Evolutionary conservation across 1,140 invertebrate species (phyloP).

Genomic region (Amyelois transitella): DNA sequence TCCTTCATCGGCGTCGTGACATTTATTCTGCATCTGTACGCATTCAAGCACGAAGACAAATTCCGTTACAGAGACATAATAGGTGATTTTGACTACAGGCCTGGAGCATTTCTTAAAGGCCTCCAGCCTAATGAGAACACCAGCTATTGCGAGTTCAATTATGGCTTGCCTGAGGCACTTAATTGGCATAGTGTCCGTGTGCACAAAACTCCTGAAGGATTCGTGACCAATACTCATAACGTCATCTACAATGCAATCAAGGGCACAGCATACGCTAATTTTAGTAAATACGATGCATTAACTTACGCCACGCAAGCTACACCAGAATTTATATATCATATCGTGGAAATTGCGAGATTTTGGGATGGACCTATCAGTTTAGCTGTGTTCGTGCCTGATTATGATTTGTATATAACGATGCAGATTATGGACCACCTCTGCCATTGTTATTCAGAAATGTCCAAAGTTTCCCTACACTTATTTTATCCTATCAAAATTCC

Average conservation of each 20-base stretch:
- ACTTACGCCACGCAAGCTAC: constrained; percentile 85
- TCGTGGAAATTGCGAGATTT: constrained; percentile 79
- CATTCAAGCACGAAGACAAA: constrained; percentile 38
- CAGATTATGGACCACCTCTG: constrained; percentile 78
- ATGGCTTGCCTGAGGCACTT: constrained; percentile 75
- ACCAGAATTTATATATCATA: constrained; percentile 82
- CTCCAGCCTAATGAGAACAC: constrained; percentile 66
- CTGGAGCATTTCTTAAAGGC: constrained; percentile 75
- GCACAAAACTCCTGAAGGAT: constrained; percentile 75
- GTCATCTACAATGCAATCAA: constrained; percentile 80
- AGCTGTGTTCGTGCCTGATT: constrained; percentile 81
- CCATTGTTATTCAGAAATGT: constrained; percentile 78
- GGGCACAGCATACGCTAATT: constrained; percentile 47
- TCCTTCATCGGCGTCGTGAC: constrained; percentile 42
- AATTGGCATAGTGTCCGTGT: constrained; percentile 68
- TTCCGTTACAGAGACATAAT: constrained; percentile 18
- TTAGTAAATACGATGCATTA: constrained; percentile 63
- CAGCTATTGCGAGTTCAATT: constrained; percentile 79
- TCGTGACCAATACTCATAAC: constrained; percentile 75
- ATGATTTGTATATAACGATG: constrained; percentile 78
- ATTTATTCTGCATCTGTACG: constrained; percentile 47
- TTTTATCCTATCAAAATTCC: constrained; percentile 75
- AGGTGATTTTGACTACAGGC: constrained; percentile 62
- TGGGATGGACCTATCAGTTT: constrained; percentile 86
- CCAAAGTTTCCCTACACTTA: constrained; percentile 82